Evolutionary conservation across 1,140 invertebrate genomes (phyloP), one percentile per base, ranked within the genome.

Genomic region (Neodiprion lecontei): DNA sequence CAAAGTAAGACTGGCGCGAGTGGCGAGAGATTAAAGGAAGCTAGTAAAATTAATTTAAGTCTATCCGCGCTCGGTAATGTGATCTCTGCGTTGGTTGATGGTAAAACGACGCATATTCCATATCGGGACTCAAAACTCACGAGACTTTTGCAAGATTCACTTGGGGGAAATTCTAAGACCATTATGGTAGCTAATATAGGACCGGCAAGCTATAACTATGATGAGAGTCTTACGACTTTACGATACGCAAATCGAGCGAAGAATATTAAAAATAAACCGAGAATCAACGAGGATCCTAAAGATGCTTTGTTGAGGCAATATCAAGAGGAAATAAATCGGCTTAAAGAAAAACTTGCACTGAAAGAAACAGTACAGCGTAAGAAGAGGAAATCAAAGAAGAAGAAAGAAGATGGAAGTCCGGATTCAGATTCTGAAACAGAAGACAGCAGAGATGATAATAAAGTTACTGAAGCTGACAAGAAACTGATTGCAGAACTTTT

Each of bases 281-380:
- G 95, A 77, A 96, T 99, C 75, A 99, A 99, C 89, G 98, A 99
- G 85, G 98, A 99, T 89, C 97, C 98, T 0, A 99, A 99, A 83
- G 98, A 99, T 89, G 98, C 98, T 0, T 86, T 99, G 14, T 91
- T 99, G 48, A 92, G 97, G 72, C 94, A 97, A 83, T 99, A 98
- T 87, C 98, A 99, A 87, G 93, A 96, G 83, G 98, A 99, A 89
- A 99, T 99, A 79, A 95, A 96, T 75, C 93, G 96, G n/a, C 89
- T 99, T 8, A 93, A 93, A 73, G 94, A 95, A 79, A 96, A 98
- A 83, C 88, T 99, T 23, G 94, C 94, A 11, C 88, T 89, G 8
- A 91, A 90, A 72, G 87, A 91, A 87, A 87, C 89, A 91, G 82
- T 74, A 89, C 92, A 80, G 86, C 87, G 53, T 82, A 88, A 81